Conservation (phyloP, 2,113 vertebrate genomes). For the Dipodomys stephensi region DNA sequence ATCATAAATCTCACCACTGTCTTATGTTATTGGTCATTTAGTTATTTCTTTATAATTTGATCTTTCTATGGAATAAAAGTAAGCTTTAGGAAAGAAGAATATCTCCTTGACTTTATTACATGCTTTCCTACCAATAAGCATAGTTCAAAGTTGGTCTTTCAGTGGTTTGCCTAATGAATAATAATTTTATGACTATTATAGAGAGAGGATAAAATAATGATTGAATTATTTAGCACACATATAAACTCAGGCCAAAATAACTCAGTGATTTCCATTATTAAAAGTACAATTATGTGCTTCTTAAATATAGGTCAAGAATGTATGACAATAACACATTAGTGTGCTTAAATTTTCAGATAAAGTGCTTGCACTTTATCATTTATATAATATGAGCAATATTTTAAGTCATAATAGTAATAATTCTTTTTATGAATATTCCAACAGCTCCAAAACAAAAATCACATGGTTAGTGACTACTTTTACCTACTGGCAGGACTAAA, state of each 20-base stretch:
- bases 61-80: not conserved
- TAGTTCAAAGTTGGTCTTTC: not conserved
- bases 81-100: not conserved
- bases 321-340: not conserved
- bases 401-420: not conserved
- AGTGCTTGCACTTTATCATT: not conserved
- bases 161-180: not conserved
- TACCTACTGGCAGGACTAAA: not conserved
- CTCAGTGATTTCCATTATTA: not conserved
- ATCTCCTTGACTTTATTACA: not conserved
- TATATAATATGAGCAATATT: conserved; percentile 15
- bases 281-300: not conserved
- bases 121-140: not conserved
- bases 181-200: not conserved
- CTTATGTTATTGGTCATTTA: not conserved
- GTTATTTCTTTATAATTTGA: not conserved
- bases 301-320: not conserved
- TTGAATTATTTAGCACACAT: not conserved
- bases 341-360: conserved; percentile 7
- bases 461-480: not conserved
- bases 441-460: conserved; percentile 54
- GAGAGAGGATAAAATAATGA: not conserved
- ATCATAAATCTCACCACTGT: not conserved
- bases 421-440: conserved; percentile 13
- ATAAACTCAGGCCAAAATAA: not conserved